A percentile compares a stretch with the other conserved stretches of the same genome.
Conservation (phyloP, 1,140 invertebrate genomes). For the Drosophila truncata region DNA sequence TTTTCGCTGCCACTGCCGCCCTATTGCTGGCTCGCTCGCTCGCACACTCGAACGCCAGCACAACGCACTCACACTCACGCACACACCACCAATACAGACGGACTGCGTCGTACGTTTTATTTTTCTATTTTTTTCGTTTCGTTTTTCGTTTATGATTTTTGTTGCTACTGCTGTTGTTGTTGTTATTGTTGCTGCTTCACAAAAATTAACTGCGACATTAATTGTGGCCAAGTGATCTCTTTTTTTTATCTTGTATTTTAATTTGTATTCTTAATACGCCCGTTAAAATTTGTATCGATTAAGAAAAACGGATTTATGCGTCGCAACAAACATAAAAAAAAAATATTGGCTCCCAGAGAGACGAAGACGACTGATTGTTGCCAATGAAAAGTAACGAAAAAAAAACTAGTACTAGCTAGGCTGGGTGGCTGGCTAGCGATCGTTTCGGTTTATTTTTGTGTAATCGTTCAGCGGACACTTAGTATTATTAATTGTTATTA, state of each 20-base stretch:
- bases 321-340: constrained; percentile 49
- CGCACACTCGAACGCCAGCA: constrained; percentile 35
- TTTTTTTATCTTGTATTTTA: constrained; percentile 21
- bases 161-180: constrained; percentile 44
- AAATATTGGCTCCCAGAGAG: constrained; percentile 28
- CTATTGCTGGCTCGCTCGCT: constrained; percentile 68
- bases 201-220: constrained; percentile 83
- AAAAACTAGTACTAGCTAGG: constrained; percentile 23
- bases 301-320: constrained; percentile 40
- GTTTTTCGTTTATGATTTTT: constrained; percentile 63
- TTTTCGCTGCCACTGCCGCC: constrained; percentile 58
- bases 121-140: constrained; percentile 42
- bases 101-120: constrained; percentile 73
- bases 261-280: constrained; percentile 19
- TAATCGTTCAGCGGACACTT: constrained; percentile 41
- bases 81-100: constrained; percentile 43
- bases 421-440: constrained; percentile 25
- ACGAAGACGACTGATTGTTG: constrained; percentile 15
- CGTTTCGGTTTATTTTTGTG: constrained; percentile 23
- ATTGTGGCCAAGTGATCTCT: constrained; percentile 43
- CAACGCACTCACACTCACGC: constrained; percentile 44
- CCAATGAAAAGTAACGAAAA: constrained; percentile 26
- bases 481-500: constrained; percentile 52
- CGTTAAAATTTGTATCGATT: constrained; percentile 37
- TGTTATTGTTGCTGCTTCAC: constrained; percentile 57